Evolutionary conservation across 1,140 invertebrate species (phyloP).

Genomic region (Neodiprion virginianus): DNA sequence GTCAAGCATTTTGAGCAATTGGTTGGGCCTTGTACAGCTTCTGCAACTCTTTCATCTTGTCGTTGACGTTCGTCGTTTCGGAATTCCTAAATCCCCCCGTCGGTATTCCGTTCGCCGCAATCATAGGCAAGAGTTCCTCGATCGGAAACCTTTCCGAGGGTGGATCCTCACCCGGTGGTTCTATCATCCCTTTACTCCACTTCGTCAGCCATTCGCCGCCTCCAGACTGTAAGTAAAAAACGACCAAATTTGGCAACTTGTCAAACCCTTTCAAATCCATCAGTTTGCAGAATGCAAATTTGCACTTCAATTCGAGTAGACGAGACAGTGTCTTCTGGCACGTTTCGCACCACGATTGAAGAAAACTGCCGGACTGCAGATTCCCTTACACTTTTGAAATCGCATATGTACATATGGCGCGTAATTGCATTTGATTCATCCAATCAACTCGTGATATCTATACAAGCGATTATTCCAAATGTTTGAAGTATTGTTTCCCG

Average conservation of each 20-base stretch:
- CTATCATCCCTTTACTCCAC: conserved; percentile 36
- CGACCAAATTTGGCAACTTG: background rate
- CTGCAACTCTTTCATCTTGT: background rate
- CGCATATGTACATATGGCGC: no score
- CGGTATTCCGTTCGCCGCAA: background rate
- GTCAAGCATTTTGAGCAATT: background rate
- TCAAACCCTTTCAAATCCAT: no score
- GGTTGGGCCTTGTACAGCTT: background rate
- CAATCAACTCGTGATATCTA: no score
- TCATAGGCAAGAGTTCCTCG: background rate
- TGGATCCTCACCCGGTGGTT: conserved; percentile 18
- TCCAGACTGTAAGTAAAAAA: conserved; percentile 30
- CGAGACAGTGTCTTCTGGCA: no score
- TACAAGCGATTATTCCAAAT: no score
- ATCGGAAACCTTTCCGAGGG: background rate
- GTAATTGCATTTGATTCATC: no score
- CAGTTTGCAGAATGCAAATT: no score
- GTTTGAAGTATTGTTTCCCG: no score
- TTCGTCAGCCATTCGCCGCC: conserved; percentile 40
- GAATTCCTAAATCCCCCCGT: background rate
- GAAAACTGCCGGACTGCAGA: no score
- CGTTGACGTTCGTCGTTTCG: background rate
- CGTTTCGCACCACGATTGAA: no score
- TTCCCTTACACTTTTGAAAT: no score
- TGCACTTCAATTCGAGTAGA: no score